These are phyloP conservation scores for Acipenser ruthenus DNA, from an alignment of 2,797 vertebrate genomes.

Conservation along the genomic window DNA sequence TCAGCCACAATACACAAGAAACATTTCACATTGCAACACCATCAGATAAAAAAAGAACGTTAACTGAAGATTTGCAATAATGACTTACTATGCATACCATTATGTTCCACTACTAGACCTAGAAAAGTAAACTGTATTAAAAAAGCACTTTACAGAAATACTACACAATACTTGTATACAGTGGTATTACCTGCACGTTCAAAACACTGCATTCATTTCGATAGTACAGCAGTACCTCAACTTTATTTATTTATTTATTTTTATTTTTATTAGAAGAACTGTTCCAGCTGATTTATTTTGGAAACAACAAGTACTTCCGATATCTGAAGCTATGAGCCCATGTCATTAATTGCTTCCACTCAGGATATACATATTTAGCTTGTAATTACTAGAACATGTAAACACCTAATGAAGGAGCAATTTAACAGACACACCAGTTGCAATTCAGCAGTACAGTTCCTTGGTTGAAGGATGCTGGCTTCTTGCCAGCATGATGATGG, in stretches of 20 bases:
- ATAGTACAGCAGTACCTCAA: too few species aligned
- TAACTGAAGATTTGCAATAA: not conserved
- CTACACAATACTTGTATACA: too few species aligned
- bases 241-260: too few species aligned
- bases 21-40: not conserved
- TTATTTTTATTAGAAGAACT: not conserved
- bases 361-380: slow-evolving; percentile 39
- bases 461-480: slow-evolving; percentile 44
- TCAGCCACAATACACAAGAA: not conserved
- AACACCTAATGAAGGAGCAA: slow-evolving; percentile 35
- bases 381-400: slow-evolving; percentile 48
- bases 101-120: too few species aligned
- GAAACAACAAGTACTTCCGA: not conserved
- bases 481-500: slow-evolving; percentile 55
- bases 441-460: not conserved
- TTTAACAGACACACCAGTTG: slow-evolving; percentile 20
- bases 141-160: too few species aligned
- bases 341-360: slow-evolving; percentile 29
- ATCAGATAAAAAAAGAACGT: not conserved
- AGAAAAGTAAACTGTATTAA: too few species aligned
- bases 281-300: not conserved
- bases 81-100: not conserved
- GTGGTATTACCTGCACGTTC: too few species aligned
- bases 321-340: not conserved
- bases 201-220: too few species aligned